Percentiles rank a stretch among this genome's conserved stretches.
Evolutionary conservation across 35 echinoderm and acorn worm genomes (phyloP).

Genomic region (Apostichopus japonicus): DNA sequence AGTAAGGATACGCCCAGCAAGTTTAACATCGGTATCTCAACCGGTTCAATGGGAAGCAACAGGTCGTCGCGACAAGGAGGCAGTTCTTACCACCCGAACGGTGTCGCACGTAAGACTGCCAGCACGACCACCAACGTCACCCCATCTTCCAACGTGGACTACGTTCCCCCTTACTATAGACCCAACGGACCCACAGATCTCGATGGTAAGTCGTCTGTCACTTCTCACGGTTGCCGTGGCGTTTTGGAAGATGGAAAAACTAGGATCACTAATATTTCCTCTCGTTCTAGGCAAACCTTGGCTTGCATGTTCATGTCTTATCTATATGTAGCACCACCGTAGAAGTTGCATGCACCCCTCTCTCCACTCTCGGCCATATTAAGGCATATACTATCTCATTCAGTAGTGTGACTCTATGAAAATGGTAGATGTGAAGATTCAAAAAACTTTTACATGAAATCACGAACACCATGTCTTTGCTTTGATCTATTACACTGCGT

Average conservation of each 20-base stretch:
- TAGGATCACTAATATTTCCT: not conserved
- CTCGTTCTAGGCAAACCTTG: not conserved
- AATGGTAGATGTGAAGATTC: too few species aligned
- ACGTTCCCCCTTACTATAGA: slow-evolving; percentile 86
- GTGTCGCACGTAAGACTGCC: slow-evolving; percentile 83
- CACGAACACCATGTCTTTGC: too few species aligned
- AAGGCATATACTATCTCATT: too few species aligned
- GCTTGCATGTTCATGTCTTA: slow-evolving; percentile 6
- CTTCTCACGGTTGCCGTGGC: not conserved
- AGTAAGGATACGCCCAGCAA: slow-evolving; percentile 80
- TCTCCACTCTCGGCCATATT: not conserved
- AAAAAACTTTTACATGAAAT: too few species aligned
- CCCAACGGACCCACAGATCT: slow-evolving; percentile 84
- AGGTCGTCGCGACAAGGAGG: slow-evolving; percentile 54
- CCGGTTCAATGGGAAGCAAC: slow-evolving; percentile 81
- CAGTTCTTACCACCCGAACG: slow-evolving; percentile 83
- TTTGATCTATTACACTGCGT: too few species aligned
- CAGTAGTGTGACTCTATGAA: too few species aligned
- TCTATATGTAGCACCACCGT: not conserved
- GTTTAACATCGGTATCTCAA: slow-evolving; percentile 95
- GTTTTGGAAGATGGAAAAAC: not conserved
- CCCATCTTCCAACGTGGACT: slow-evolving; percentile 83
- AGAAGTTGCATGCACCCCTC: slow-evolving; percentile 3
- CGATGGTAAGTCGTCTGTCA: slow-evolving; percentile 81
- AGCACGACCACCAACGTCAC: slow-evolving; percentile 85